phyloP scores from a whole-genome alignment of 2,888 invertebrate species.

The Philopedon plagiatum region DNA sequence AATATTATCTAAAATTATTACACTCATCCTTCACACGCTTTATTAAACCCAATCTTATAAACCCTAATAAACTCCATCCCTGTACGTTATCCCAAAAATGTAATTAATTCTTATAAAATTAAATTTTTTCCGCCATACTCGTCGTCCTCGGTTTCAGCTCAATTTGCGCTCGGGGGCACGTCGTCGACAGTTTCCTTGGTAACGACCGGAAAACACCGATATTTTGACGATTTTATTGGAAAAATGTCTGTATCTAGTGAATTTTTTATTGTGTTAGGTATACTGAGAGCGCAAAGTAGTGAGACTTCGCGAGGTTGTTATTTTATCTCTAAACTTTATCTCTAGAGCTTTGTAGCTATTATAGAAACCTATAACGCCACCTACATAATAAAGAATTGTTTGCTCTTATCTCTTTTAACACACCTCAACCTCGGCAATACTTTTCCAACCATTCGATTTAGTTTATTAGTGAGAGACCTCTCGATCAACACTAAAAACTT shows the following conservation, averaged over 20 bases:
- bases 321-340: too few species aligned
- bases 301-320: too few species aligned
- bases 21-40: background rate
- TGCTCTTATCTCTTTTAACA: too few species aligned
- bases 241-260: background rate
- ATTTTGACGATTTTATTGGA: slow-evolving; percentile 2
- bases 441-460: too few species aligned
- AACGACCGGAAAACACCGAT: slow-evolving; percentile 4
- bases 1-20: too few species aligned
- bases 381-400: too few species aligned
- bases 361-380: too few species aligned
- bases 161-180: slow-evolving; percentile 2
- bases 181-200: slow-evolving; percentile 19
- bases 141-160: background rate
- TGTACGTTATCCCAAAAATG: slow-evolving; percentile 13
- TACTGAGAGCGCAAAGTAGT: background rate
- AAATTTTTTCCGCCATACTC: slow-evolving; percentile 6
- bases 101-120: slow-evolving; percentile 25
- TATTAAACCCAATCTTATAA: background rate
- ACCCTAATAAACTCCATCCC: slow-evolving; percentile 1
- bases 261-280: background rate
- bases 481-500: too few species aligned
- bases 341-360: too few species aligned
- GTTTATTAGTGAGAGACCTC: too few species aligned
- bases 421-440: too few species aligned